Evolutionary conservation across 37 sponge, comb jelly and placozoan species (phyloP).

Genomic region (Chondrilla cf. caribensis): DNA sequence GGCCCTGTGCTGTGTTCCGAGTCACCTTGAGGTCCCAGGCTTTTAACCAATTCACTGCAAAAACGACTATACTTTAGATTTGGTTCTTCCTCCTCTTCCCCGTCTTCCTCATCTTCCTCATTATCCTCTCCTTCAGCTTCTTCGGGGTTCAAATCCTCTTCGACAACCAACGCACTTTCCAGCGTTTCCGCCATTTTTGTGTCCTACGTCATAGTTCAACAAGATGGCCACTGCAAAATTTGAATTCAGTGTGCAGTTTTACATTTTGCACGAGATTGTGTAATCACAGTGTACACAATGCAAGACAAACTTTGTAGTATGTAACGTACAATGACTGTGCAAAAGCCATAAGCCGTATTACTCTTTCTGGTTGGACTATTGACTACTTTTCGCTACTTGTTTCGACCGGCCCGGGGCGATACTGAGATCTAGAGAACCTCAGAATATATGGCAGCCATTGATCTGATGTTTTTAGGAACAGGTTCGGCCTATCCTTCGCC

Average conservation of each 20-base stretch:
- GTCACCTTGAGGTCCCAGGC: constrained; percentile 30
- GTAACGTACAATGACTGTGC: no score
- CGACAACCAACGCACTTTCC: not conserved
- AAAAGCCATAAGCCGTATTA: no score
- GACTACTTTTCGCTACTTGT: no score
- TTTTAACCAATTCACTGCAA: constrained; percentile 51
- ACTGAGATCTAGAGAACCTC: no score
- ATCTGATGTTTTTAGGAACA: constrained; percentile 85
- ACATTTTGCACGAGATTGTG: no score
- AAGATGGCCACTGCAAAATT: no score
- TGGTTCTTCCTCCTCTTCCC: constrained; percentile 79
- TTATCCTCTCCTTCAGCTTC: not conserved
- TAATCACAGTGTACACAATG: no score
- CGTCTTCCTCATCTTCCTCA: constrained; percentile 36
- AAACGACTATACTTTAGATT: constrained; percentile 81
- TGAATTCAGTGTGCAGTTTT: no score
- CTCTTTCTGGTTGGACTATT: no score
- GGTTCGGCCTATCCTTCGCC: constrained; percentile 90
- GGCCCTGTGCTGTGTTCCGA: not conserved
- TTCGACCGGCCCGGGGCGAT: no score
- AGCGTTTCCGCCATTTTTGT: not conserved
- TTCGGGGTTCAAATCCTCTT: not conserved
- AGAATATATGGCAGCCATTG: constrained; percentile 27
- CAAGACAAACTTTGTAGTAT: no score
- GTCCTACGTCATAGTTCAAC: no score